phyloP scores from a whole-genome alignment of 2,888 invertebrate species.

The Byasa hedistus region DNA sequence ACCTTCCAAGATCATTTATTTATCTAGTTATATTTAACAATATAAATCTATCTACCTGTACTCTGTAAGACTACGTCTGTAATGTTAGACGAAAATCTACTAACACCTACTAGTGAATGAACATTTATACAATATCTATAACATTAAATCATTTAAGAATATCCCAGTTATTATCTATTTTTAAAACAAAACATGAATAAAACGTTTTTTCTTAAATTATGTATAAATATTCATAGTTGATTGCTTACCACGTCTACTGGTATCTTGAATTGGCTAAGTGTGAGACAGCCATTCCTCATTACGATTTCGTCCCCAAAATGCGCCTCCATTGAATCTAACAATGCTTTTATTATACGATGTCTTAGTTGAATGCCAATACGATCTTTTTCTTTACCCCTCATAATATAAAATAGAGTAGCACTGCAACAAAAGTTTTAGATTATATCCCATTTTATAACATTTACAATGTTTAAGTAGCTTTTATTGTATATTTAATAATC shows the following conservation, averaged over 20 bases:
- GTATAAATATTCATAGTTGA: background rate
- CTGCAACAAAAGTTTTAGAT: slow-evolving; percentile 65
- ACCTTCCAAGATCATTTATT: too few relatives aligned
- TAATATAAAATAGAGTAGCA: slow-evolving; percentile 96
- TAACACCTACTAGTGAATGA: too few relatives aligned
- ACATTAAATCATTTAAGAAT: too few relatives aligned
- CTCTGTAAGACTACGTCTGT: too few relatives aligned
- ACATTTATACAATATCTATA: too few relatives aligned
- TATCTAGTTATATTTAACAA: too few relatives aligned
- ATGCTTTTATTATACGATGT: slow-evolving; percentile 87
- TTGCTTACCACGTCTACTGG: slow-evolving; percentile 93
- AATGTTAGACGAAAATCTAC: too few relatives aligned
- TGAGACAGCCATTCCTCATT: slow-evolving; percentile 97
- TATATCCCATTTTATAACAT: background rate
- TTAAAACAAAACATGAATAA: background rate
- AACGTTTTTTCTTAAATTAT: background rate
- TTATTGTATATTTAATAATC: too few relatives aligned
- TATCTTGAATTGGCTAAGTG: slow-evolving; percentile 96
- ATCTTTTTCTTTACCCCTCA: slow-evolving; percentile 90
- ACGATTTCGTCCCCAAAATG: slow-evolving; percentile 93
- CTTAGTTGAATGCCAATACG: slow-evolving; percentile 87
- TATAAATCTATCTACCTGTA: too few relatives aligned
- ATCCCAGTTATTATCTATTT: too few relatives aligned
- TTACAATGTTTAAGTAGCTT: background rate
- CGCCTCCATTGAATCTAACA: slow-evolving; percentile 93